Percentiles rank a stretch among this genome's conserved stretches.
Conservation (phyloP, 2,113 vertebrate species). For the Halcyon senegalensis region DNA sequence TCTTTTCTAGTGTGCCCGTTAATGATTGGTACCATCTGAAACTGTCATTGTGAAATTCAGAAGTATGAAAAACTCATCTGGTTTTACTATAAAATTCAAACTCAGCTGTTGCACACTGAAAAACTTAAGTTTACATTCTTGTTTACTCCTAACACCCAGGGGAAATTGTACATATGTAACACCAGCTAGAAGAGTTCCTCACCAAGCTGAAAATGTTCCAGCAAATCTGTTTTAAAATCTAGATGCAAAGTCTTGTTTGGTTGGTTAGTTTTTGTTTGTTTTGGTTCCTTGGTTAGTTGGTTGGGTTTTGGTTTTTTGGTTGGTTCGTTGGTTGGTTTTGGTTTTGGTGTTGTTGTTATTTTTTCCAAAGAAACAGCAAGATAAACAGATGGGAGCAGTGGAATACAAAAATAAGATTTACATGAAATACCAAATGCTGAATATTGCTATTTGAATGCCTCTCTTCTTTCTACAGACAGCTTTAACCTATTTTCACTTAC, state of each 20-base stretch:
- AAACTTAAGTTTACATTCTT: background rate
- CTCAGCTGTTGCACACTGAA: background rate
- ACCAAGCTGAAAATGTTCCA: background rate
- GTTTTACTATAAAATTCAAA: background rate
- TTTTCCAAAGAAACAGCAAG: background rate
- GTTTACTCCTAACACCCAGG: background rate
- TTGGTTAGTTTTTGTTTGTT: no score
- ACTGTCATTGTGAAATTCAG: background rate
- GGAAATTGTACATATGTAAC: rapidly evolving
- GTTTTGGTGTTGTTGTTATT: no score
- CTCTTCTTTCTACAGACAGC: background rate
- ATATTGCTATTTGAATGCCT: background rate
- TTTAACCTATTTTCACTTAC: conserved; percentile 16
- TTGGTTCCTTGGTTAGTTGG: no score
- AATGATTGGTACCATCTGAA: background rate
- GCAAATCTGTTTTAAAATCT: background rate
- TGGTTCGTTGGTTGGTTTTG: no score
- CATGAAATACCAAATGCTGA: background rate
- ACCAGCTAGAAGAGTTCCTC: background rate
- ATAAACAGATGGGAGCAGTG: background rate
- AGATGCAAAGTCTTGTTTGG: background rate
- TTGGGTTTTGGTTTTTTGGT: background rate
- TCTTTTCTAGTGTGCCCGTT: background rate
- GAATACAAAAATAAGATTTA: background rate
- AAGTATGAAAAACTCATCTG: conserved; percentile 2